Percentiles rank a stretch among this genome's conserved stretches.
These are phyloP conservation scores for Microcebus ravelobensis DNA, from an alignment of 2,113 vertebrate genomes.

Conservation along the genomic window DNA sequence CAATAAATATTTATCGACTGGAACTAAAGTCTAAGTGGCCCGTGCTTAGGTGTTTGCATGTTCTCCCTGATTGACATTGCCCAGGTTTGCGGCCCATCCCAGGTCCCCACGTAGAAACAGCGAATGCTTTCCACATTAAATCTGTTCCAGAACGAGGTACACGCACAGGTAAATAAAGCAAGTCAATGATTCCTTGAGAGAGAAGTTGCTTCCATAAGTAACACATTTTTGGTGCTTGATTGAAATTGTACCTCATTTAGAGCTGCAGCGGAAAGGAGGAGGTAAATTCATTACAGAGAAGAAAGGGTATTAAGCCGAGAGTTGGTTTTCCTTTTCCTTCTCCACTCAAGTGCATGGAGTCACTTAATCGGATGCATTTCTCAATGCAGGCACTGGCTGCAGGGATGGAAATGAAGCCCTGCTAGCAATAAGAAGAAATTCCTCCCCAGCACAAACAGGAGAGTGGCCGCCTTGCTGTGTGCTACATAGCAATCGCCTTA, in stretches of 20 bases:
- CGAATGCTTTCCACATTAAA: slow-evolving; percentile 3
- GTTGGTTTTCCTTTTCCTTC: not conserved
- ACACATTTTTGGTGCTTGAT: slow-evolving; percentile 37
- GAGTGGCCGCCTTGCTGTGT: not conserved
- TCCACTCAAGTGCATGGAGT: not conserved
- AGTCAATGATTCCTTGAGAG: slow-evolving; percentile 41
- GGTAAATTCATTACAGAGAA: slow-evolving; percentile 37
- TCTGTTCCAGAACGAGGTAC: slow-evolving; percentile 44
- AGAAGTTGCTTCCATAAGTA: slow-evolving; percentile 36
- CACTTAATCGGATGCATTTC: not conserved
- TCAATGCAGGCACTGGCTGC: not conserved
- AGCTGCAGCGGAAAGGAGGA: not conserved
- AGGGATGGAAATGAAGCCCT: not conserved
- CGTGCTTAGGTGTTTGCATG: not conserved
- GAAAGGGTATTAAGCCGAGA: slow-evolving; percentile 14
- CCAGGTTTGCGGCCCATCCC: not conserved
- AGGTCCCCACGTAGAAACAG: not conserved
- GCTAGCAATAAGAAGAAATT: not conserved
- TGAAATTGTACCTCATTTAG: slow-evolving; percentile 47
- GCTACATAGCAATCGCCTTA: not conserved
- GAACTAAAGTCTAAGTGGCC: not conserved
- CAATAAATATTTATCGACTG: not conserved
- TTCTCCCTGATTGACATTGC: not conserved
- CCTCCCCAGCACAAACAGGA: not conserved
- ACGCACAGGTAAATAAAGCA: slow-evolving; percentile 22